Evolutionary conservation across 2,113 vertebrate species (phyloP).

Genomic region (Ascaphus truei): DNA sequence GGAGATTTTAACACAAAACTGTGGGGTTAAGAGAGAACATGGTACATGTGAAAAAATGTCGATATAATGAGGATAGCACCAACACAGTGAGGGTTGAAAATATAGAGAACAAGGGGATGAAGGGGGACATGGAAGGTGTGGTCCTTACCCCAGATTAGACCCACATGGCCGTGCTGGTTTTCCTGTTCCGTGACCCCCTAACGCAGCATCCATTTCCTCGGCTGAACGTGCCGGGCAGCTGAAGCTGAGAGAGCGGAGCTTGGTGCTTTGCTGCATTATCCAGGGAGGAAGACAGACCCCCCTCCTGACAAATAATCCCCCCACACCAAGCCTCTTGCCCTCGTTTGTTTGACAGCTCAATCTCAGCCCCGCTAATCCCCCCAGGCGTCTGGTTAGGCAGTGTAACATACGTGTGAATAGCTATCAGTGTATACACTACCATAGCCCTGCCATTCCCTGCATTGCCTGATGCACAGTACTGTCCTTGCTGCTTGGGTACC

Average conservation of each 20-base stretch:
- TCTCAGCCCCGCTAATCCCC: constrained; percentile 25
- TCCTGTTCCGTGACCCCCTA: constrained; percentile 31
- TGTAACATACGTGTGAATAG: constrained; percentile 7
- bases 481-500: constrained; percentile 34
- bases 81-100: constrained; percentile 4
- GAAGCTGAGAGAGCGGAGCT: constrained; percentile 34
- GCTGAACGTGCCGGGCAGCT: constrained; percentile 24
- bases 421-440: not conserved
- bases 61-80: not conserved
- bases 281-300: constrained; percentile 15
- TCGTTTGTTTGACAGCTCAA: constrained; percentile 31
- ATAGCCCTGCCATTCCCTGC: constrained; percentile 11
- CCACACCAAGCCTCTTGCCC: constrained; percentile 29
- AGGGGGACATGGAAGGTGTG: not conserved
- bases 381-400: constrained; percentile 20
- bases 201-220: constrained; percentile 22
- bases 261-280: constrained; percentile 36
- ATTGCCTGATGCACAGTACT: constrained; percentile 15
- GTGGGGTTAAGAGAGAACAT: not conserved
- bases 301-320: constrained; percentile 13
- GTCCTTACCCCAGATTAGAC: constrained; percentile 31
- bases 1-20: not conserved
- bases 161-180: constrained; percentile 25
- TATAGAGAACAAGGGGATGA: not conserved
- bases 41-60: not conserved